Percentiles rank a stretch among this genome's conserved stretches.
phyloP scores from a whole-genome alignment of 2,113 vertebrate genomes.

The Paramisgurnus dabryanus region DNA sequence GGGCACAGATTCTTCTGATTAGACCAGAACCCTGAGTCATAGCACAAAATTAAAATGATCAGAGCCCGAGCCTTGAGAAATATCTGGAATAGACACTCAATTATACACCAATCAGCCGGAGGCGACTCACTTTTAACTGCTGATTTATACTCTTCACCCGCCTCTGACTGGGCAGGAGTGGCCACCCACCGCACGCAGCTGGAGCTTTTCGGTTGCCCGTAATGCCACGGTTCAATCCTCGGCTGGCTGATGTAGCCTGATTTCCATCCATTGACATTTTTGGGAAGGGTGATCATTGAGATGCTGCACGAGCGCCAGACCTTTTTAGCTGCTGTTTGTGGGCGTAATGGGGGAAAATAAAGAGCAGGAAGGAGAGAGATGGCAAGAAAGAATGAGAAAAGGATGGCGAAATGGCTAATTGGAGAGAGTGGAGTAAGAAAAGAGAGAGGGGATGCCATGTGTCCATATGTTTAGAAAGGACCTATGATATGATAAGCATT shows the following conservation, averaged over 20 bases:
- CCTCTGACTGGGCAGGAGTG: conserved; percentile 27
- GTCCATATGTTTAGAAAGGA: too few relatives aligned
- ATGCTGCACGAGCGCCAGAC: conserved; percentile 39
- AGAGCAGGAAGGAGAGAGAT: conserved; percentile 9
- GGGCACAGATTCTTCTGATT: conserved; percentile 41
- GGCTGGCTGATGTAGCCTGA: conserved; percentile 22
- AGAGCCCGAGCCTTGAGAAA: conserved; percentile 52
- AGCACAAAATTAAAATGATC: conserved; percentile 53
- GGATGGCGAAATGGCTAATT: background rate
- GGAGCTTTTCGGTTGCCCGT: conserved; percentile 24
- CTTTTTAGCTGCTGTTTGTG: conserved; percentile 37
- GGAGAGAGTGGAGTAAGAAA: background rate
- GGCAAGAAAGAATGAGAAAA: conserved; percentile 19
- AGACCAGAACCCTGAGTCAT: conserved; percentile 43
- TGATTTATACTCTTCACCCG: conserved; percentile 45
- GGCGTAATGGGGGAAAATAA: background rate
- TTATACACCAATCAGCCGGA: conserved; percentile 53
- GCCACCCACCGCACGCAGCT: conserved; percentile 24
- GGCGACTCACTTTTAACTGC: conserved; percentile 38
- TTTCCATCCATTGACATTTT: conserved; percentile 45
- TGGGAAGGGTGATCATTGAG: conserved; percentile 40
- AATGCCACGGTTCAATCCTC: conserved; percentile 27
- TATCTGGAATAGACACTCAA: conserved; percentile 53
- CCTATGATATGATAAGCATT: too few relatives aligned
- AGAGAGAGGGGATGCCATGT: too few relatives aligned